Evolutionary conservation across 2,888 invertebrate genomes (phyloP).

Genomic region (Trypoxylon attenuatum): DNA sequence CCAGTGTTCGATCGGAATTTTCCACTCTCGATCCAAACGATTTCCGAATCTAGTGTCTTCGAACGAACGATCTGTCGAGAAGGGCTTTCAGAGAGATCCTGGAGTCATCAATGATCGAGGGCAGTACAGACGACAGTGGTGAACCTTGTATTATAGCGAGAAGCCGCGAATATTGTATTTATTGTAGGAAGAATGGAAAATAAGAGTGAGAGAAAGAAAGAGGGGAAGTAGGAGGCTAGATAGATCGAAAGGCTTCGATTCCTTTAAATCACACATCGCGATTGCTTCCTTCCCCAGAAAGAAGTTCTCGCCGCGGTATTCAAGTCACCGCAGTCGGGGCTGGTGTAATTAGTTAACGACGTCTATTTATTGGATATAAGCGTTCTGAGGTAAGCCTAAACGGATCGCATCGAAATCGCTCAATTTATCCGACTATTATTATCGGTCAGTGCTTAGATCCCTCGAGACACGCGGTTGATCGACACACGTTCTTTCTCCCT

Average conservation of each 20-base stretch:
- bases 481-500: too few species aligned
- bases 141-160: not conserved
- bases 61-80: not conserved
- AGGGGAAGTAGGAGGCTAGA: too few species aligned
- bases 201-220: not conserved
- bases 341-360: constrained; percentile 54
- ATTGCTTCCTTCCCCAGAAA: too few species aligned
- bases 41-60: not conserved
- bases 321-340: constrained; percentile 15
- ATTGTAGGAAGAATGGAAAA: constrained; percentile 25
- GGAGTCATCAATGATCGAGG: not conserved
- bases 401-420: too few species aligned
- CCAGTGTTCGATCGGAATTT: not conserved
- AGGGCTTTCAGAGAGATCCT: not conserved
- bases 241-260: too few species aligned
- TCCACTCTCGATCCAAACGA: not conserved
- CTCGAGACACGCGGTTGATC: too few species aligned
- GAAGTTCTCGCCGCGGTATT: too few species aligned
- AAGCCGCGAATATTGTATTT: constrained; percentile 43
- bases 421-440: too few species aligned
- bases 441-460: too few species aligned
- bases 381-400: constrained; percentile 44
- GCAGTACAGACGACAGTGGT: too few species aligned
- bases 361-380: constrained; percentile 57
- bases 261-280: too few species aligned